A percentile compares a stretch with the other conserved stretches of the same genome.
phyloP scores from a whole-genome alignment of 2,113 vertebrate species.

The Alosa alosa region DNA sequence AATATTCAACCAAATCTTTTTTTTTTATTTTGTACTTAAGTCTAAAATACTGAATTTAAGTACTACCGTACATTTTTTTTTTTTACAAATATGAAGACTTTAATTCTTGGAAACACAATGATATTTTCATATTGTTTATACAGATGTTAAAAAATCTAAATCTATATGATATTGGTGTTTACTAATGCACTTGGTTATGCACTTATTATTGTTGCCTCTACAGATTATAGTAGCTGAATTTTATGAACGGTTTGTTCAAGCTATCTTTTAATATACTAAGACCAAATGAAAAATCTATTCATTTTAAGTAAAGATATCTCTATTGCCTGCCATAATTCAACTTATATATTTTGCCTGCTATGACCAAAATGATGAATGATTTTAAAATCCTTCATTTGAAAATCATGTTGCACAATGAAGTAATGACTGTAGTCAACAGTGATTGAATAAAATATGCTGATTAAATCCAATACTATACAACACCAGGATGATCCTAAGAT shows the following conservation, averaged over 20 bases:
- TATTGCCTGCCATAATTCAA: constrained; percentile 27
- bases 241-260: constrained; percentile 32
- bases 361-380: background rate
- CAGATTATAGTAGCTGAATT: constrained; percentile 40
- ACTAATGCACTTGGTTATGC: background rate
- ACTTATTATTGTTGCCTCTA: constrained; percentile 33
- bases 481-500: background rate
- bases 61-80: background rate
- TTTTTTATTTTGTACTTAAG: background rate
- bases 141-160: background rate
- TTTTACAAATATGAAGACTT: background rate
- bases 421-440: background rate
- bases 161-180: background rate
- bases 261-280: background rate
- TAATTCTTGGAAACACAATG: background rate
- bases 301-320: background rate
- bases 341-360: constrained; percentile 21
- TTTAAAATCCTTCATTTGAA: background rate
- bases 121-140: background rate
- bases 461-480: background rate
- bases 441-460: background rate
- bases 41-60: no score
- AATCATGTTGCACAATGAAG: background rate
- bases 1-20: background rate
- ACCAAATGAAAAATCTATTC: background rate